Percentiles rank a stretch among this genome's conserved stretches.
phyloP scores from a whole-genome alignment of 1,140 invertebrate species.

The Oreohelix idahoensis region DNA sequence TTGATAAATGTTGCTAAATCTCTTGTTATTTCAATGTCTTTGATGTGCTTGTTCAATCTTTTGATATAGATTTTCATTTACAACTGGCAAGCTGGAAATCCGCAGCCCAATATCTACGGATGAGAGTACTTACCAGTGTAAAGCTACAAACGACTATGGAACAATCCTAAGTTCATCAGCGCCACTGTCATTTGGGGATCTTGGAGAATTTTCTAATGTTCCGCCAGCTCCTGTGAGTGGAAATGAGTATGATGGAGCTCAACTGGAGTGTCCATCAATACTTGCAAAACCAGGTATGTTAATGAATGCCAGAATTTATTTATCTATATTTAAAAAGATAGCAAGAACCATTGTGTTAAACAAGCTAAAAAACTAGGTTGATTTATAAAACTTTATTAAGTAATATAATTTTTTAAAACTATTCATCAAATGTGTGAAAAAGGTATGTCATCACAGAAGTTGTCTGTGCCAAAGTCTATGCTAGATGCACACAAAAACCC shows the following conservation, averaged over 20 bases:
- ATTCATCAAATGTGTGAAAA: too few species aligned
- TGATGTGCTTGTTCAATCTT: not conserved
- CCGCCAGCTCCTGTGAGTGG: conserved; percentile 40
- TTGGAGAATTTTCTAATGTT: conserved; percentile 55
- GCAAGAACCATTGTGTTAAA: too few species aligned
- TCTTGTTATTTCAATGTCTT: too few species aligned
- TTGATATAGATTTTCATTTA: conserved; percentile 11
- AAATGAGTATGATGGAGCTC: conserved; percentile 47
- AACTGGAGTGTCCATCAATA: conserved; percentile 55
- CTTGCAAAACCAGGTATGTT: conserved; percentile 44
- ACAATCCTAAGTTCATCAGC: conserved; percentile 47
- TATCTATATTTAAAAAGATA: too few species aligned
- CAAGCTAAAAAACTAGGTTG: too few species aligned
- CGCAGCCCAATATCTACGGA: conserved; percentile 43
- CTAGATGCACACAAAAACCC: too few species aligned
- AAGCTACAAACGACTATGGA: conserved; percentile 49
- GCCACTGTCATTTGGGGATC: conserved; percentile 52
- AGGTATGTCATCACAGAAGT: too few species aligned
- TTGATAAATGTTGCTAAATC: too few species aligned
- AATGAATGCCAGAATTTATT: not conserved
- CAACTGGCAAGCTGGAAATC: conserved; percentile 54
- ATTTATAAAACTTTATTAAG: too few species aligned
- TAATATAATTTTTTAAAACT: too few species aligned
- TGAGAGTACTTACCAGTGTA: conserved; percentile 52
- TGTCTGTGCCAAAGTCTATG: too few species aligned